Conservation (phyloP, 2,888 invertebrate species). For the Aplocera efformata region DNA sequence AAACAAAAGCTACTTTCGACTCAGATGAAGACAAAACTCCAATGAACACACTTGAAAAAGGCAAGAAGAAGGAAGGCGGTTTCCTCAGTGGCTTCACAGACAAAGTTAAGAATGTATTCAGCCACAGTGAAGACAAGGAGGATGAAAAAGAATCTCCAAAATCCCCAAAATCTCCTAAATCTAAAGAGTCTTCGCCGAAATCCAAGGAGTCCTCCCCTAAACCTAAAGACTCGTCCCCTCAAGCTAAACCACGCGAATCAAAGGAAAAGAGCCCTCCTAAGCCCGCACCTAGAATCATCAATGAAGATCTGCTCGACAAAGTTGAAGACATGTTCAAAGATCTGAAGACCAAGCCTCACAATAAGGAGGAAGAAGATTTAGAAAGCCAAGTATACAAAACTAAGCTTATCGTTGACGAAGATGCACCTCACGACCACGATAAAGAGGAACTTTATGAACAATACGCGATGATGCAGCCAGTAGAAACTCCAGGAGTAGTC, state of each 20-base stretch:
- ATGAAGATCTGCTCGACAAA: slow-evolving; percentile 70
- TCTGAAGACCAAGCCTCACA: slow-evolving; percentile 54
- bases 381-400: slow-evolving; percentile 61
- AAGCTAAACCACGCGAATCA: slow-evolving; percentile 52
- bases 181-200: slow-evolving; percentile 56
- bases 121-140: slow-evolving; percentile 66
- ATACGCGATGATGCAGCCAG: slow-evolving; percentile 71
- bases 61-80: slow-evolving; percentile 69
- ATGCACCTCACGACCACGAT: slow-evolving; percentile 41
- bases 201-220: slow-evolving; percentile 40
- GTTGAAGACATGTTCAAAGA: slow-evolving; percentile 78
- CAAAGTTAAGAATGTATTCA: slow-evolving; percentile 65
- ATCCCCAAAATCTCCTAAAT: slow-evolving; percentile 47
- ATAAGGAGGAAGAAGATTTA: slow-evolving; percentile 54
- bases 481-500: slow-evolving; percentile 57
- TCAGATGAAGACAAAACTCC: slow-evolving; percentile 79
- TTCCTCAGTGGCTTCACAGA: slow-evolving; percentile 68
- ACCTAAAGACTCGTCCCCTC: slow-evolving; percentile 50
- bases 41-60: slow-evolving; percentile 75
- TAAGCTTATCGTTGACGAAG: slow-evolving; percentile 70
- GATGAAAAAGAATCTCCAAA: slow-evolving; percentile 41
- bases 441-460: slow-evolving; percentile 63
- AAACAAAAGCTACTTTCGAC: slow-evolving; percentile 77
- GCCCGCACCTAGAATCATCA: slow-evolving; percentile 68
- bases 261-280: slow-evolving; percentile 61